Percentiles rank a stretch among this genome's conserved stretches.
These are phyloP conservation scores for Lontra canadensis DNA, from an alignment of 2,113 vertebrate species.

Conservation along the genomic window DNA sequence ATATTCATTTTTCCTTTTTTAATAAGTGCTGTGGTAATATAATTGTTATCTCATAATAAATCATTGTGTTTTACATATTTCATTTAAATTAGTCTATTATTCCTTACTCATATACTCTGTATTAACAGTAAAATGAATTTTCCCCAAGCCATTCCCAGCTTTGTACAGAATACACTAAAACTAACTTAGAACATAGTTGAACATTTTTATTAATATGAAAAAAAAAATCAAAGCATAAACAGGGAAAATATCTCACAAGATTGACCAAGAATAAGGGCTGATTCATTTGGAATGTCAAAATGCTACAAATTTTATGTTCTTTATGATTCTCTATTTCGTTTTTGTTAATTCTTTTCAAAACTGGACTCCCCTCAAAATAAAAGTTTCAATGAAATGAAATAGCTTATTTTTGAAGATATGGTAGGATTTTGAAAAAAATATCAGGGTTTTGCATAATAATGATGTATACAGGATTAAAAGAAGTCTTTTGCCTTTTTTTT, in stretches of 20 bases:
- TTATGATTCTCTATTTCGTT: neutral
- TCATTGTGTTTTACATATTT: neutral
- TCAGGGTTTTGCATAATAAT: neutral
- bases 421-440: neutral
- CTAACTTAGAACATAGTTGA: neutral
- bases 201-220: neutral
- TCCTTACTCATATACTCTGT: neutral
- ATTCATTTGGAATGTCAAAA: neutral
- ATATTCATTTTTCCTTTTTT: neutral
- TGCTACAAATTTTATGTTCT: neutral
- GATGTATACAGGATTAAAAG: neutral
- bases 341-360: neutral
- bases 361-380: neutral
- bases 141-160: neutral
- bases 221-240: neutral
- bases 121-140: neutral
- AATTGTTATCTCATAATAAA: neutral
- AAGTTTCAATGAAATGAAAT: neutral
- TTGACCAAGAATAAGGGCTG: neutral
- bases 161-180: neutral
- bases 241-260: neutral
- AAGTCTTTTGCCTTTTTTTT: neutral
- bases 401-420: neutral
- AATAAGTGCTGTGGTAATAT: neutral
- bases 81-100: neutral